Evolutionary conservation across 2,888 invertebrate genomes (phyloP).

Genomic region (Cosmopolites sordidus): DNA sequence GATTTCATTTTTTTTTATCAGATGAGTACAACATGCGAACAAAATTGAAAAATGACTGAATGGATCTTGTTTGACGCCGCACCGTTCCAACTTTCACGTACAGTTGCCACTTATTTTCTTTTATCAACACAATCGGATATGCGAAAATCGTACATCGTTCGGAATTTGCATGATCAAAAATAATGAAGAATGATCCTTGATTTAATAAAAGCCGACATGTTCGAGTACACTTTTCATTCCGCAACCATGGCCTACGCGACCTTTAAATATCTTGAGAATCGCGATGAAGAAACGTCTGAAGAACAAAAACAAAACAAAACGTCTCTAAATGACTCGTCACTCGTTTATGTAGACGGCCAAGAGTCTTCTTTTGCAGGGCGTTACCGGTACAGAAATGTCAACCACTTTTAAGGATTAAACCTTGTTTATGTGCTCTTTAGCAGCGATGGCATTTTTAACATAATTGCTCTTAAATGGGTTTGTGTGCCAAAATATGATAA

Average conservation of each 20-base stretch:
- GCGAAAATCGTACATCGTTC: too few relatives aligned
- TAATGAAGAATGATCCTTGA: too few relatives aligned
- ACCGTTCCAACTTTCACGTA: not conserved
- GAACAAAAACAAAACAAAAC: constrained; percentile 6
- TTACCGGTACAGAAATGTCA: constrained; percentile 19
- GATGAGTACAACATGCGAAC: not conserved
- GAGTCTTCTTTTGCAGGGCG: constrained; percentile 18
- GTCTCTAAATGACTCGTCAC: constrained; percentile 10
- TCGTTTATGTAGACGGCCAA: constrained; percentile 12
- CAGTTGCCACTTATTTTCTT: not conserved
- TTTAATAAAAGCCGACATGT: too few relatives aligned
- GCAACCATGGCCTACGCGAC: constrained; percentile 1
- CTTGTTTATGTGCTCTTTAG: constrained; percentile 13
- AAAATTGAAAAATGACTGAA: not conserved
- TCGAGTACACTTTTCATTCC: too few relatives aligned
- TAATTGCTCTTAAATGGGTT: constrained; percentile 13
- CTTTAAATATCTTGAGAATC: constrained; percentile 8
- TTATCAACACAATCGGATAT: too few relatives aligned
- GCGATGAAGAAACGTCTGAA: constrained; percentile 10
- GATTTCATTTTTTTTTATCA: too few relatives aligned
- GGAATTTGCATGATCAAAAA: too few relatives aligned
- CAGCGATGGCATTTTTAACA: constrained; percentile 11
- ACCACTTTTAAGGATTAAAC: constrained; percentile 16
- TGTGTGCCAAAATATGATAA: constrained; percentile 9
- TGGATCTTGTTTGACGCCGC: not conserved